Percentiles rank a stretch among this genome's conserved stretches.
phyloP scores from a whole-genome alignment of 2,888 invertebrate species.

The Synergus japonicus region DNA sequence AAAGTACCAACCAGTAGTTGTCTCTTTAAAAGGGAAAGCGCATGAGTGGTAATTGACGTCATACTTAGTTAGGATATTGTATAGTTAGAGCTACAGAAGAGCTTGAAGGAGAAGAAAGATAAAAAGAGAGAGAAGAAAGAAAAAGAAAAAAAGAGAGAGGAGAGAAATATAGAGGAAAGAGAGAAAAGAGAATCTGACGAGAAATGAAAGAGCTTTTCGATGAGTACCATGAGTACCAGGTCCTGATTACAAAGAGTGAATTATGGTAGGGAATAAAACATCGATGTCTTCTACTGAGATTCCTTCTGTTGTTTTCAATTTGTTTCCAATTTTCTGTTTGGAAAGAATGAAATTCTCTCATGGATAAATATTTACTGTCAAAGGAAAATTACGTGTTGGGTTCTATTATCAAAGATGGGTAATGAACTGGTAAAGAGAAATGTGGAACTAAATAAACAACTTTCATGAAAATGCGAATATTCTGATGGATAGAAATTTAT shows the following conservation, averaged over 20 bases:
- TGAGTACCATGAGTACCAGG: neutral
- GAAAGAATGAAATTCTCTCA: too few species aligned
- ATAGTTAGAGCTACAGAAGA: neutral
- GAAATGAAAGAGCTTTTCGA: constrained; percentile 13
- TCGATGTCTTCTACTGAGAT: neutral
- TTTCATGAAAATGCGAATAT: too few species aligned
- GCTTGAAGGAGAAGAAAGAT: neutral
- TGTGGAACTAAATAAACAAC: too few species aligned
- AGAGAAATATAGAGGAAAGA: neutral
- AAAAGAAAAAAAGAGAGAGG: neutral
- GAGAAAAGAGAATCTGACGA: neutral
- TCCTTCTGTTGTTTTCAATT: neutral
- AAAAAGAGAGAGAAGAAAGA: neutral
- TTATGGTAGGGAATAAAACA: constrained; percentile 25
- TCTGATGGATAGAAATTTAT: too few species aligned
- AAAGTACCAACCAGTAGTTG: constrained; percentile 7
- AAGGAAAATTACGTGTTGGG: neutral
- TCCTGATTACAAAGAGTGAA: constrained; percentile 7
- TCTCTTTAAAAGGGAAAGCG: neutral
- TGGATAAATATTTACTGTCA: neutral
- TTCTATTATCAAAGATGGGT: neutral
- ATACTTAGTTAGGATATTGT: constrained; percentile 9
- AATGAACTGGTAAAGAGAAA: too few species aligned
- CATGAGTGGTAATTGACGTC: constrained; percentile 24
- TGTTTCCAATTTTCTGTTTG: neutral